Base-by-base conservation (phyloP, 1,140 invertebrate genomes). In the Melanaphis sacchari region DNA sequence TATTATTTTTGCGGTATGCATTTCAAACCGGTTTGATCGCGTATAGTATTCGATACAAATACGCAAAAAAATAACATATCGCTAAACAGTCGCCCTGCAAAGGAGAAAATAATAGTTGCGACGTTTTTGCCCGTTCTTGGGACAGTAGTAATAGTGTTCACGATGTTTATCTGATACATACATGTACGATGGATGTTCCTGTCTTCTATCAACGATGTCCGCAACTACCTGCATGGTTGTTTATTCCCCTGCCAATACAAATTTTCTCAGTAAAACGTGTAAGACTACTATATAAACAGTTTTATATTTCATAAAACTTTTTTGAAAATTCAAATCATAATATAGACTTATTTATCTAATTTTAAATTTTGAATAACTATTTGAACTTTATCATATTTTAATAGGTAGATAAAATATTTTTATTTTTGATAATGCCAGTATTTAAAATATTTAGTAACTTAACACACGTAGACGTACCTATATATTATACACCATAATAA, bases 1-100 rank as follows among this genome's bases (percentile, higher is more conserved):
- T 90, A 90, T 90, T 90, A 59, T 90, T 41, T 90, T 66, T 90
- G 89, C 6, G 52, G 52, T 66, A 90, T 90, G 52, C 38, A 90
- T 90, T 90, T 90, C 88, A 90, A 90, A 90, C 89, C 89, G 89
- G 89, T 90, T 66, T 66, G 38, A 66, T 90, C 38, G 38, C 26
- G 26, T 41, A 59, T 15, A 90, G 40, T 90, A 90, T 90, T 66
- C 52, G 54, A 90, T 59, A 89, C n/a, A 49, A 89, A 89, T 52
- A 89, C 52, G 52, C 54, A 59, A 90, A 90, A 90, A 90, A 90
- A 90, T 59, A 59, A 66, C 89, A 90, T 38, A 59, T 90, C 40
- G 52, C 54, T 24, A 90, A 90, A 90, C 41, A 22, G 89, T 66
- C 38, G 15, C 38, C 18, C 31, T 26, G 52, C 89, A 90, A 41